Conservation (phyloP, 2,888 invertebrate genomes). For the Branchipolynoe longqiensis region DNA sequence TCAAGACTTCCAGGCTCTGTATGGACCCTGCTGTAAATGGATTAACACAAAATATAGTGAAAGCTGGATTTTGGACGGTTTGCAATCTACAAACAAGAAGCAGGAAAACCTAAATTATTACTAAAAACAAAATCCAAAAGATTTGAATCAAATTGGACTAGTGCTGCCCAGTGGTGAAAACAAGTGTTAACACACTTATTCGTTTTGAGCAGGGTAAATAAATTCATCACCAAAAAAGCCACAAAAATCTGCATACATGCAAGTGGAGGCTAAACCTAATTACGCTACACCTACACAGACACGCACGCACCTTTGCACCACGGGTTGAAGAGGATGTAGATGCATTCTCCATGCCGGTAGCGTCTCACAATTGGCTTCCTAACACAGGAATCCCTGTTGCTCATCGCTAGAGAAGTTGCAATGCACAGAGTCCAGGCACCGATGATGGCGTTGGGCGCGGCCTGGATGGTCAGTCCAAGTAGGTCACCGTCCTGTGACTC, state of each 20-base stretch:
- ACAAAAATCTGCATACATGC: too few species aligned
- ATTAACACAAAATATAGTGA: too few species aligned
- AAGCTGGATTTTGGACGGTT: too few species aligned
- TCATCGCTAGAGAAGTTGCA: background rate
- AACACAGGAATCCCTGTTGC: too few species aligned
- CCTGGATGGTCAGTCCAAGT: background rate
- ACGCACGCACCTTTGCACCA: constrained; percentile 94
- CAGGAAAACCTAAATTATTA: too few species aligned
- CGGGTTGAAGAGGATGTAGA: constrained; percentile 93
- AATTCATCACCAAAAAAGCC: background rate
- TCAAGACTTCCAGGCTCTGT: too few species aligned
- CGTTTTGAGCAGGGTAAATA: background rate
- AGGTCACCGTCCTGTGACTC: background rate
- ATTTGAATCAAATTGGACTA: too few species aligned
- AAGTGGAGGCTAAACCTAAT: background rate
- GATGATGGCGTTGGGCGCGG: background rate
- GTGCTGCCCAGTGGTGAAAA: too few species aligned
- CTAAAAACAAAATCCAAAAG: too few species aligned
- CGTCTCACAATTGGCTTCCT: constrained; percentile 5
- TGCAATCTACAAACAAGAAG: too few species aligned
- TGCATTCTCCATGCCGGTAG: constrained; percentile 68
- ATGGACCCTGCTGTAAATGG: too few species aligned
- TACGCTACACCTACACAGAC: background rate
- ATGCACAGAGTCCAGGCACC: constrained; percentile 3
- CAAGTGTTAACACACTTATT: background rate